Evolutionary conservation across 35 echinoderm and acorn worm species (phyloP), one percentile per base, ranked within the genome.

Genomic region (Lytechinus pictus): DNA sequence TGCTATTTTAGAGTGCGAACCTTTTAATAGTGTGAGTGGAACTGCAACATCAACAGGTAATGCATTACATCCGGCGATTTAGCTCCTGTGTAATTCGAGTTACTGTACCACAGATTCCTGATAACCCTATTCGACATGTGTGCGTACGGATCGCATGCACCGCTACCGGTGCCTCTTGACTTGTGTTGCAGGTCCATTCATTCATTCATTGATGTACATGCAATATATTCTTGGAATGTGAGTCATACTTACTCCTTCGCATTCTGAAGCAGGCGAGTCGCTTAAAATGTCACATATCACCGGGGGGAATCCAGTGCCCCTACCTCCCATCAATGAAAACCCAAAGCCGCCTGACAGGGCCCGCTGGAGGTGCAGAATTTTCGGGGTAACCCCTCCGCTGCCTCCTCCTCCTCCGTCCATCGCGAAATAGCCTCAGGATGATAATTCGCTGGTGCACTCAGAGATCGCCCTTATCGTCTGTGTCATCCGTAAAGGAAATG

Each of bases 261-360:
- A 99, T 86, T 96, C 94, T 86, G 97, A 97, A 51, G 98, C 98
- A 54, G 98, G 97, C 33, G 98, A 99, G 89, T 95, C 95, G 53
- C 98, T 97, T 55, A 99, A 71, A 94, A 99, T 97, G 93, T 99
- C 98, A 91, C 98, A 99, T 93, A 99, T 99, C 24, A 99, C 98
- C 52, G 98, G 98, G 54, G 98, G 98, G 60, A 99, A 99, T 27
- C 96, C 95, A 9, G 98, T 97, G 24, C 97, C 98, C 55, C 96
- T 97, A 51, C 98, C 98, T 94, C 98, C 98, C 97, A 99, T 97
- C 72, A 99, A 94, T 12, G 98, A 99, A 92, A 99, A 99, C 56
- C 98, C 97, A 96, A 98, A 99, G 24, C 97, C 98, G 27, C 97
- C 98, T 52, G 98, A 99, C 94, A 97, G 60, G 86, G 97, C 98